phyloP scores from a whole-genome alignment of 2,888 invertebrate species.

The Tetragonula carbonaria region DNA sequence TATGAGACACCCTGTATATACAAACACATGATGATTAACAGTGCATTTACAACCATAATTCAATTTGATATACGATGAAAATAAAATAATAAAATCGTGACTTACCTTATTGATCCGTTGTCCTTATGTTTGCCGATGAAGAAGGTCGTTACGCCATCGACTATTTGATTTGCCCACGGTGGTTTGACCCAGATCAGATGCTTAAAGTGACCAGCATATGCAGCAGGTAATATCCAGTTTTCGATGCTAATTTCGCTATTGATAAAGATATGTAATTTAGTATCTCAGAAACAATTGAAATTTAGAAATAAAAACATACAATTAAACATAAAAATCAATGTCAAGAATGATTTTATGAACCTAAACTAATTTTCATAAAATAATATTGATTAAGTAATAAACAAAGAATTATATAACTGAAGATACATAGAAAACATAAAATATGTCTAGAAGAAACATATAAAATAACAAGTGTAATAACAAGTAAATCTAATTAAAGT shows the following conservation, averaged over 20 bases:
- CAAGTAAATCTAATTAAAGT: too few relatives aligned
- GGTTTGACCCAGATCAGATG: conserved; percentile 95
- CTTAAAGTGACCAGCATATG: conserved; percentile 93
- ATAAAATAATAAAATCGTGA: conserved; percentile 20
- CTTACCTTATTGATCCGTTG: conserved; percentile 86
- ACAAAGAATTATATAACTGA: too few relatives aligned
- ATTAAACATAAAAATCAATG: too few relatives aligned
- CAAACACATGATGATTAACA: neutral
- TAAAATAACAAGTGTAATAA: too few relatives aligned
- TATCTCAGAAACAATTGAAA: neutral
- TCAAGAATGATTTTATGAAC: neutral
- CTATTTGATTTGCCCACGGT: conserved; percentile 94
- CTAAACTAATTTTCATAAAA: neutral
- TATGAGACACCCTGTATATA: too few relatives aligned
- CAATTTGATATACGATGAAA: conserved; percentile 13
- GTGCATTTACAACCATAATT: neutral
- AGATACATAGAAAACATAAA: too few relatives aligned
- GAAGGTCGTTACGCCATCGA: conserved; percentile 88
- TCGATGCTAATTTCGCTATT: conserved; percentile 91
- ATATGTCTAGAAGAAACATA: too few relatives aligned
- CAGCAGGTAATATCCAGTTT: conserved; percentile 96
- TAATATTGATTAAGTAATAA: too few relatives aligned
- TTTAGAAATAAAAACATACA: neutral
- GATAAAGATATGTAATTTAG: neutral
- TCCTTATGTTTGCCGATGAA: conserved; percentile 90